A percentile compares a stretch with the other conserved stretches of the same genome.
Conservation (phyloP, 64 coral and sea anemone species). For the Orbicella faveolata region DNA sequence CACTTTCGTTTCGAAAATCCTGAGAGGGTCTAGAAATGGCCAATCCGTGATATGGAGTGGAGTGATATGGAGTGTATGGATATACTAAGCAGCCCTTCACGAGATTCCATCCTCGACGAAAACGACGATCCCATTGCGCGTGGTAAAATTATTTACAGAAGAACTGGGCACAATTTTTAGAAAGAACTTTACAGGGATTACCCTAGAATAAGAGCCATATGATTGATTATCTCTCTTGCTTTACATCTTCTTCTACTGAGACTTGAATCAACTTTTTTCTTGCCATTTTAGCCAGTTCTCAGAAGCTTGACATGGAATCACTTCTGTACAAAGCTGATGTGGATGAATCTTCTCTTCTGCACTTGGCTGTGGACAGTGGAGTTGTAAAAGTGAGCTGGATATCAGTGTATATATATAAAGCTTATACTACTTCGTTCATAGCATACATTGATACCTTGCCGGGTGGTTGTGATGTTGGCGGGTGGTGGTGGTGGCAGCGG, state of each 20-base stretch:
- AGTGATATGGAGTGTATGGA: too few relatives aligned
- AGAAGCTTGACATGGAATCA: slow-evolving; percentile 7
- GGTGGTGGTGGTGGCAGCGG: too few relatives aligned
- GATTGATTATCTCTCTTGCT: too few relatives aligned
- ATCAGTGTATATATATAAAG: neutral
- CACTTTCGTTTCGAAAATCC: too few relatives aligned
- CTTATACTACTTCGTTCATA: neutral
- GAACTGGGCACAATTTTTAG: neutral
- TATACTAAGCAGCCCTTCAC: too few relatives aligned
- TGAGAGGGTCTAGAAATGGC: too few relatives aligned
- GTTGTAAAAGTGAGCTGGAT: slow-evolving; percentile 36
- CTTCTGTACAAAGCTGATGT: slow-evolving; percentile 73
- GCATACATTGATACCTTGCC: too few relatives aligned
- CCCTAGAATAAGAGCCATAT: neutral
- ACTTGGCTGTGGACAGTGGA: slow-evolving; percentile 65
- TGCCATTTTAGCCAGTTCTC: slow-evolving; percentile 7
- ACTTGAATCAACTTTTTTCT: neutral
- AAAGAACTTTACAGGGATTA: neutral
- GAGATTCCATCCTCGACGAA: too few relatives aligned
- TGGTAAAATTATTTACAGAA: too few relatives aligned
- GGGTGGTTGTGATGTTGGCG: too few relatives aligned
- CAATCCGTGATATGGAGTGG: too few relatives aligned
- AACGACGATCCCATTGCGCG: too few relatives aligned
- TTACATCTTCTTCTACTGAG: neutral
- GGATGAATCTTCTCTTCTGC: slow-evolving; percentile 68